Conservation (phyloP, 2,113 vertebrate genomes). For the Eleginops maclovinus region DNA sequence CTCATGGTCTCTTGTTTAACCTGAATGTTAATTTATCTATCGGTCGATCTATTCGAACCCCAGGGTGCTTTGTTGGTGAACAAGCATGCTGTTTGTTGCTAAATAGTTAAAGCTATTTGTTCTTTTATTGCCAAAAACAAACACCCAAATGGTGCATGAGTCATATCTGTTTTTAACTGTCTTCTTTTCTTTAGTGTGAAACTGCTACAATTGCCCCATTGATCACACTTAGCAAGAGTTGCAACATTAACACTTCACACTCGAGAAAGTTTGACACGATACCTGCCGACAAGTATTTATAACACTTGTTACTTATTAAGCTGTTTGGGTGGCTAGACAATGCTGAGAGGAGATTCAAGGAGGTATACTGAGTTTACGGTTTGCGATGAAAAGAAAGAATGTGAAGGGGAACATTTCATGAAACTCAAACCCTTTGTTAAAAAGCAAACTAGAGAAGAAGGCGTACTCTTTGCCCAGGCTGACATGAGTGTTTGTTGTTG, state of each 20-base stretch:
- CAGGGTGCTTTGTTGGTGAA: background rate
- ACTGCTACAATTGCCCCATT: background rate
- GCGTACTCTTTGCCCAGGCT: background rate
- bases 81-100: background rate
- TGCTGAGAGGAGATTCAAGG: constrained; percentile 41
- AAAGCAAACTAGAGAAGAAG: background rate
- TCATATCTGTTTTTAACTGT: background rate
- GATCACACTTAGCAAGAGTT: constrained; percentile 31
- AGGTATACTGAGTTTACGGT: constrained; percentile 30
- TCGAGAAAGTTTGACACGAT: constrained; percentile 13
- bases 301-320: constrained; percentile 78
- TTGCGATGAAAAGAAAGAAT: constrained; percentile 51
- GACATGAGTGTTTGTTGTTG: background rate
- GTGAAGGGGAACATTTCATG: constrained; percentile 12
- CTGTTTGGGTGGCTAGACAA: constrained; percentile 14
- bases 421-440: constrained; percentile 9
- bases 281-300: constrained; percentile 65
- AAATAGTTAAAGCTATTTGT: background rate
- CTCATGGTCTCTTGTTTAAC: no score
- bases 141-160: background rate
- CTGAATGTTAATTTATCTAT: no score
- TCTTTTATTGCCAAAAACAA: background rate
- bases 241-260: constrained; percentile 28
- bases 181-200: constrained; percentile 2
- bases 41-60: no score